Conservation (phyloP, 2,797 vertebrate species). For the Microhierax caerulescens region DNA sequence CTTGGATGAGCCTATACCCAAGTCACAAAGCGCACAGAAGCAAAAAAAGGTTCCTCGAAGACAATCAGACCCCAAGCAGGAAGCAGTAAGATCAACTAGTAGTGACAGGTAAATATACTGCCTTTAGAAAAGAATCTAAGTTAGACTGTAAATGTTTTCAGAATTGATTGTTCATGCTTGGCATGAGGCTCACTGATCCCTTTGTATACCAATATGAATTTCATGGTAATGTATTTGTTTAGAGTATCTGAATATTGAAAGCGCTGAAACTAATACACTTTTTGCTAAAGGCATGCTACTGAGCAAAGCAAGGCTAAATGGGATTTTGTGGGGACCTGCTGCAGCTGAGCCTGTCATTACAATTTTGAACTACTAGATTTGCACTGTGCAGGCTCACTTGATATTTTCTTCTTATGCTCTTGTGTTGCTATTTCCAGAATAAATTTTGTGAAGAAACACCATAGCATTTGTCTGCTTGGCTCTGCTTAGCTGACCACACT, state of each 20-base stretch:
- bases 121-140: neutral
- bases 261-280: neutral
- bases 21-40: conserved; percentile 83
- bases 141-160: neutral
- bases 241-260: neutral
- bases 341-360: neutral
- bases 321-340: neutral
- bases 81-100: conserved; percentile 83
- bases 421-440: neutral
- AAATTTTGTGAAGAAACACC: neutral
- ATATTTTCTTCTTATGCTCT: neutral
- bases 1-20: conserved; percentile 84
- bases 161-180: neutral
- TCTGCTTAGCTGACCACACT: neutral
- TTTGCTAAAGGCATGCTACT: neutral
- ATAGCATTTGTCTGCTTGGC: neutral
- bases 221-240: neutral
- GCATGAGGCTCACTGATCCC: neutral
- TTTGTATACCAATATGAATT: neutral
- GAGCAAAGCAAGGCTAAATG: neutral
- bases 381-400: neutral
- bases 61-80: conserved; percentile 82
- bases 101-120: conserved; percentile 85
- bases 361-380: neutral
- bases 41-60: conserved; percentile 84